Evolutionary conservation across 1,140 invertebrate genomes (phyloP).

Genomic region (Varroa destructor): DNA sequence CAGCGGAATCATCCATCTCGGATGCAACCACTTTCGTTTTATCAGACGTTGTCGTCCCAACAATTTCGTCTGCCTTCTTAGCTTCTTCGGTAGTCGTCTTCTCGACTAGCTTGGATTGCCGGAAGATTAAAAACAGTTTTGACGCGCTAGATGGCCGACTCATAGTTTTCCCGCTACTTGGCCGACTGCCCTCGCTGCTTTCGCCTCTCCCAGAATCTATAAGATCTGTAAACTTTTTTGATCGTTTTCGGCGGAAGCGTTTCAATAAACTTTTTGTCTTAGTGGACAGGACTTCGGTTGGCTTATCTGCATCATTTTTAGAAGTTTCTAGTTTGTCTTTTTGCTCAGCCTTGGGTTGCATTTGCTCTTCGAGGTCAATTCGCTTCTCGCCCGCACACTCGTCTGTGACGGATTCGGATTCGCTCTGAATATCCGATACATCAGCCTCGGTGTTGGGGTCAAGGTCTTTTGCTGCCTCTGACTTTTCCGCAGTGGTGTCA

Average conservation of each 20-base stretch:
- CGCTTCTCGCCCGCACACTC: slow-evolving; percentile 14
- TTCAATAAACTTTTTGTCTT: not conserved
- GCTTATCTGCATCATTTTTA: not conserved
- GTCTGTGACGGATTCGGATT: slow-evolving; percentile 24
- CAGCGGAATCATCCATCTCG: slow-evolving; percentile 16
- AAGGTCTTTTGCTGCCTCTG: slow-evolving; percentile 21
- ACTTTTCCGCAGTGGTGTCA: slow-evolving; percentile 19
- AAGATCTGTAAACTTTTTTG: not conserved
- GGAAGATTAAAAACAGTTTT: not conserved
- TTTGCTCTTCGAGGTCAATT: slow-evolving; percentile 3
- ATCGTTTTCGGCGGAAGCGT: slow-evolving; percentile 18
- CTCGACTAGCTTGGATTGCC: not conserved
- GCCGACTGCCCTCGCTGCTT: slow-evolving; percentile 21
- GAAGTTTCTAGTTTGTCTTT: not conserved
- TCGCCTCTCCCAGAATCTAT: slow-evolving; percentile 3
- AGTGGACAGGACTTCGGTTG: not conserved
- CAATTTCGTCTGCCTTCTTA: not conserved
- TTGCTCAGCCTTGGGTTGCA: slow-evolving; percentile 10
- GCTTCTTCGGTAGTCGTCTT: not conserved
- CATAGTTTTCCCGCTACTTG: slow-evolving; percentile 13
- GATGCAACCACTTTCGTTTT: not conserved
- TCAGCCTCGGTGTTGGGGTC: slow-evolving; percentile 27
- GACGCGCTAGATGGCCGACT: slow-evolving; percentile 6
- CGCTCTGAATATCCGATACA: slow-evolving; percentile 24
- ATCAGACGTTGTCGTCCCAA: not conserved